A percentile compares a stretch with the other conserved stretches of the same genome.
Conservation (phyloP, 2,113 vertebrate species). For the Heloderma charlesbogerti region DNA sequence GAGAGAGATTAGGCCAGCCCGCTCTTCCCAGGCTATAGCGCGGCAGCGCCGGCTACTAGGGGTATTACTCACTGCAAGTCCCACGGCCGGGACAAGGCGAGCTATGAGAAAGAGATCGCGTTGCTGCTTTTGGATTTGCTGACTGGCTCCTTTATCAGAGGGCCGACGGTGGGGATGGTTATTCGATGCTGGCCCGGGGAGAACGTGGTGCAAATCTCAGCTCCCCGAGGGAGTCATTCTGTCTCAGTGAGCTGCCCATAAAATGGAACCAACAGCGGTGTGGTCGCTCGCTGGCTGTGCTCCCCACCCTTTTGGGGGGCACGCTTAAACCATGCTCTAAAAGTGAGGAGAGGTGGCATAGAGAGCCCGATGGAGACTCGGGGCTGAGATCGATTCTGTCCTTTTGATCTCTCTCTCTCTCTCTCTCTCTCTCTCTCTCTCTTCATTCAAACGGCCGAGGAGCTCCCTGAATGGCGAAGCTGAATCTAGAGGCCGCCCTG, state of each 20-base stretch:
- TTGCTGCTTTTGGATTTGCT: background rate
- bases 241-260: background rate
- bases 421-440: no score
- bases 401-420: no score
- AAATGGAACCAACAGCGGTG: background rate
- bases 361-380: background rate
- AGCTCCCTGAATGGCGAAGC: background rate
- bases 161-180: background rate
- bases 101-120: no score
- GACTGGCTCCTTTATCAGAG: background rate
- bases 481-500: no score
- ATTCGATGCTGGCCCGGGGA: background rate
- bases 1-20: background rate
- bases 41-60: no score
- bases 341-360: background rate
- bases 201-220: background rate
- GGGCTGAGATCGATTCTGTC: background rate
- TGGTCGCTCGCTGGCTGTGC: background rate
- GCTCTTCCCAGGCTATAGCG: background rate
- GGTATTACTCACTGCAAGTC: background rate
- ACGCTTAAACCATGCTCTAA: background rate
- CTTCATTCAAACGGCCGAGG: background rate
- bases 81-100: background rate
- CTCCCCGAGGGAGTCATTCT: background rate
- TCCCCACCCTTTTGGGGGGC: fast-evolving